Conservation (phyloP, 2,797 vertebrate species). For the Anguilla pacifica region DNA sequence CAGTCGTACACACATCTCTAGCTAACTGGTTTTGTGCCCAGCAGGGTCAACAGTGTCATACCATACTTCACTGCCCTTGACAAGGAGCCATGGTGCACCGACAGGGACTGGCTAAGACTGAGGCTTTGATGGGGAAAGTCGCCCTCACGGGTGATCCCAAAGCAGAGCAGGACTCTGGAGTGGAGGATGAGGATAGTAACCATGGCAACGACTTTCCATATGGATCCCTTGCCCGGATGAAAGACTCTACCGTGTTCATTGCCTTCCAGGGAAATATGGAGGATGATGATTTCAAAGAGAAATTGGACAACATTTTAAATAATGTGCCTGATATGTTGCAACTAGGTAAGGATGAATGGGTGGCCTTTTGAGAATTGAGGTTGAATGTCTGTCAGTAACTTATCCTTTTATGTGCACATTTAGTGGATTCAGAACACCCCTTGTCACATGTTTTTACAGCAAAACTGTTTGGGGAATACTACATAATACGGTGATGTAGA, state of each 20-base stretch:
- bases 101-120: conserved; percentile 49
- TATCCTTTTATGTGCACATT: background rate
- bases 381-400: background rate
- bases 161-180: conserved; percentile 85
- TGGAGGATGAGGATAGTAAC: conserved; percentile 78
- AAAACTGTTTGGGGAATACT: background rate
- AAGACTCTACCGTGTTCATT: conserved; percentile 86
- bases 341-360: conserved; percentile 82
- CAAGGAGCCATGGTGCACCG: conserved; percentile 69
- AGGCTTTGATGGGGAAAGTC: conserved; percentile 71
- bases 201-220: conserved; percentile 41
- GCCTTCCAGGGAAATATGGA: conserved; percentile 92
- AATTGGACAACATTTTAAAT: conserved; percentile 83
- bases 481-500: background rate
- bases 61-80: conserved; percentile 60
- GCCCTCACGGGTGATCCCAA: conserved; percentile 72
- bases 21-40: conserved; percentile 2
- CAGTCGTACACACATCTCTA: background rate
- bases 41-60: conserved; percentile 44
- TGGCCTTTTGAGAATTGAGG: background rate
- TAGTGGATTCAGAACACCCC: background rate
- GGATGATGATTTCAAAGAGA: conserved; percentile 88
- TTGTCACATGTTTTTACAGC: background rate
- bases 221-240: conserved; percentile 59
- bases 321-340: conserved; percentile 85